A percentile compares a stretch with the other conserved stretches of the same genome.
These are phyloP conservation scores for Passerculus sandwichensis DNA, from an alignment of 2,797 vertebrate species.

Conservation along the genomic window DNA sequence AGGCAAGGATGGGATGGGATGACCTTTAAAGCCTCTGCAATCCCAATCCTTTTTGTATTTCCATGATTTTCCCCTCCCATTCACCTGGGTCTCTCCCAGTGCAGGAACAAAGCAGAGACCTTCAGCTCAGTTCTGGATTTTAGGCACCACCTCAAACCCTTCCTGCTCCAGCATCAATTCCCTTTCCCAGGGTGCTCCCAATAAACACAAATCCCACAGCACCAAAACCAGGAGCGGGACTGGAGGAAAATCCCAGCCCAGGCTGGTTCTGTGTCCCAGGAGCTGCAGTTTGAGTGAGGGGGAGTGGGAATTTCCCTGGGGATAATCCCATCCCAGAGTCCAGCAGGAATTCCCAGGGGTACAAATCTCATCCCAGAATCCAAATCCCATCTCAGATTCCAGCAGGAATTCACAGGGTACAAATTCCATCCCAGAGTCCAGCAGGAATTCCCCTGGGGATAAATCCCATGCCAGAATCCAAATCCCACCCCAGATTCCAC, in stretches of 20 bases:
- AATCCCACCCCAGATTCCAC: background rate
- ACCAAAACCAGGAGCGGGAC: rapidly evolving
- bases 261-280: background rate
- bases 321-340: no score
- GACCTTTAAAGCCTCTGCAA: background rate
- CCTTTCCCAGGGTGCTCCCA: rapidly evolving
- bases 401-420: no score
- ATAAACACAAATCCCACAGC: background rate
- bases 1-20: background rate
- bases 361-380: no score
- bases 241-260: background rate
- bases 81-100: background rate
- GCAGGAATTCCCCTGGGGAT: no score
- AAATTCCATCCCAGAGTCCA: no score
- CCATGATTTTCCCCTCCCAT: background rate
- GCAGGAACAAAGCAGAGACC: background rate
- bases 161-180: background rate
- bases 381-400: no score
- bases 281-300: background rate
- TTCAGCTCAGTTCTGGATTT: background rate
- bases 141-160: rapidly evolving
- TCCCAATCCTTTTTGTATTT: background rate
- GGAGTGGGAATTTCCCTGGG: background rate
- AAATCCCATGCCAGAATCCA: no score
- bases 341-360: no score